Evolutionary conservation across 2,797 vertebrate genomes (phyloP).

Genomic region (Coreius guichenoti): DNA sequence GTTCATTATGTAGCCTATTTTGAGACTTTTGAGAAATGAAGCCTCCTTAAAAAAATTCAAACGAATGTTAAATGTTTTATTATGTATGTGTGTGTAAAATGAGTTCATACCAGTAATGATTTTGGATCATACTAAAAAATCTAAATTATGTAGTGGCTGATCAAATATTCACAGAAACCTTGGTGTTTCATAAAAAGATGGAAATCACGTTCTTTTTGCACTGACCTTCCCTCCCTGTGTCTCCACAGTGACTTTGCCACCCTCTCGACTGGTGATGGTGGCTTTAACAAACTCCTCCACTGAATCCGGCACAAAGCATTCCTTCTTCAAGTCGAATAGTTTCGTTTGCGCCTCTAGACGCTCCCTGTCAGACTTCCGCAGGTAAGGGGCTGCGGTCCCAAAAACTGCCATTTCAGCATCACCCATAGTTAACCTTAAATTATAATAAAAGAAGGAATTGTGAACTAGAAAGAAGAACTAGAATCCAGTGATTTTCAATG

Average conservation of each 20-base stretch:
- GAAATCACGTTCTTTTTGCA: background rate
- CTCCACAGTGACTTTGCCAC: conserved; percentile 86
- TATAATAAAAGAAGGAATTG: conserved; percentile 11
- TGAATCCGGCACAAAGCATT: conserved; percentile 86
- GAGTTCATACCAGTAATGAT: background rate
- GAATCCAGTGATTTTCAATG: background rate
- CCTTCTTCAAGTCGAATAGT: conserved; percentile 89
- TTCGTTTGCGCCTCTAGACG: conserved; percentile 87
- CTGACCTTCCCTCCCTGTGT: conserved; percentile 86
- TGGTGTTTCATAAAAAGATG: background rate
- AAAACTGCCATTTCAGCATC: conserved; percentile 84
- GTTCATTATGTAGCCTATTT: background rate
- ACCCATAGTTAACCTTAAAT: conserved; percentile 72
- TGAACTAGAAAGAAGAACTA: background rate
- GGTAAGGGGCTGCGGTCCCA: conserved; percentile 82
- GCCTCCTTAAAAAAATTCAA: background rate
- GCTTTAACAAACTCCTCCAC: conserved; percentile 90
- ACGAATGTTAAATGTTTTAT: background rate
- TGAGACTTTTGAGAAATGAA: background rate
- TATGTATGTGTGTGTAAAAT: background rate
- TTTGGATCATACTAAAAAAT: background rate
- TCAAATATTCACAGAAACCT: background rate
- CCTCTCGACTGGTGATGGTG: conserved; percentile 81
- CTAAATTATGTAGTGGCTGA: background rate
- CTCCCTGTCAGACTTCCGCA: conserved; percentile 88